phyloP scores from a whole-genome alignment of 2,113 vertebrate species.

The Saguinus midas region DNA sequence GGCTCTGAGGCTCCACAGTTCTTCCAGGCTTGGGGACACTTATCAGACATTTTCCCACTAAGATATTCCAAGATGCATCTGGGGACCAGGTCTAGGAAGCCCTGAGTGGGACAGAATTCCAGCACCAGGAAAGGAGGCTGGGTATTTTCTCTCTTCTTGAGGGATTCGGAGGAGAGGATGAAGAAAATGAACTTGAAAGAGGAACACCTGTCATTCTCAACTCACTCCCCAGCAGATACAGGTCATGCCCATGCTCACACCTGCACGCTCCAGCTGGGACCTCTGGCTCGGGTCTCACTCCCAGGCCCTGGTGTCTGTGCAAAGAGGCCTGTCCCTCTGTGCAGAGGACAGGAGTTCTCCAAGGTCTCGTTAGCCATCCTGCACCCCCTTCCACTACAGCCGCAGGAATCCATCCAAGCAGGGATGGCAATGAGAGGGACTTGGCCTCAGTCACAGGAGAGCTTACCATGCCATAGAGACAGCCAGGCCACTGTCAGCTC shows the following conservation, averaged over 20 bases:
- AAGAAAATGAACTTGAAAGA: background rate
- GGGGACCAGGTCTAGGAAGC: background rate
- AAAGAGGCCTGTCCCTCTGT: background rate
- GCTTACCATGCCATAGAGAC: background rate
- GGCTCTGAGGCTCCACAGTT: background rate
- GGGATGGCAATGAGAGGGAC: slow-evolving; percentile 41
- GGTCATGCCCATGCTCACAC: too few relatives aligned
- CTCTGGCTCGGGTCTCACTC: background rate
- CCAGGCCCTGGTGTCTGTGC: background rate
- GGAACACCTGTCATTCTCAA: background rate
- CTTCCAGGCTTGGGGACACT: background rate
- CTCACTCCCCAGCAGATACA: background rate
- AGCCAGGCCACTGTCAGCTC: background rate
- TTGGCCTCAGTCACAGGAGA: background rate
- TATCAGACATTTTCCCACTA: too few relatives aligned
- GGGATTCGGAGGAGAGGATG: background rate
- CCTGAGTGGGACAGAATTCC: background rate
- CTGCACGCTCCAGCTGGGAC: background rate
- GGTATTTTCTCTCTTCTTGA: background rate
- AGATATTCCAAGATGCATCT: background rate
- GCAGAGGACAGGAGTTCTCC: background rate
- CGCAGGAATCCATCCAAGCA: slow-evolving; percentile 44
- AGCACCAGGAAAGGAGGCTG: background rate
- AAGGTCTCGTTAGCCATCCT: slow-evolving; percentile 58
- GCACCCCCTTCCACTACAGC: background rate